A percentile compares a stretch with the other conserved stretches of the same genome.
Evolutionary conservation across 1,140 invertebrate genomes (phyloP).

Genomic region (Tribolium castaneum): DNA sequence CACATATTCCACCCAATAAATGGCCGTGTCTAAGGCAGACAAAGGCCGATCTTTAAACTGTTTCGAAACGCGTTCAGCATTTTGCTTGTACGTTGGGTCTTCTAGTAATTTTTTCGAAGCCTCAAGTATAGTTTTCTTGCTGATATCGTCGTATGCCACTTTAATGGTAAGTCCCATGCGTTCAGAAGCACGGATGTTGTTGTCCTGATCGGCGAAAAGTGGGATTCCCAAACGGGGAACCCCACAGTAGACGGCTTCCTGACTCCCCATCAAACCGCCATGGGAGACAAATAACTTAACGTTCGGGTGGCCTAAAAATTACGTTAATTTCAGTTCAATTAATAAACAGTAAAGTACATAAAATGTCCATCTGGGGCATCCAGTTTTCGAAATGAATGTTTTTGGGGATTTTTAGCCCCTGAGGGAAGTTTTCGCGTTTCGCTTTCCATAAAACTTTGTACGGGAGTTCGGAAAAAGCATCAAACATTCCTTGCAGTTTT

Average conservation of each 20-base stretch:
- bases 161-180: constrained; percentile 60
- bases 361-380: constrained; percentile 77
- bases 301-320: constrained; percentile 65
- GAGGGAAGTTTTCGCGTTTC: constrained; percentile 63
- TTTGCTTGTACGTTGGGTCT: constrained; percentile 56
- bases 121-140: constrained; percentile 55
- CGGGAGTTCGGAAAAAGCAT: constrained; percentile 69
- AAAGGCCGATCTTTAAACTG: constrained; percentile 73
- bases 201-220: constrained; percentile 68
- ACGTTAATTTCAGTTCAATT: neutral
- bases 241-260: constrained; percentile 68
- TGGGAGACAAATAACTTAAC: constrained; percentile 69
- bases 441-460: constrained; percentile 76
- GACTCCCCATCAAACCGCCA: constrained; percentile 68
- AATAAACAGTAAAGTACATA: constrained; percentile 63
- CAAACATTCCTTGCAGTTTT: constrained; percentile 63
- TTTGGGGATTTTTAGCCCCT: constrained; percentile 61
- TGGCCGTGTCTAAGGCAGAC: constrained; percentile 69
- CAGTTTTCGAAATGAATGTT: constrained; percentile 74
- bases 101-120: constrained; percentile 58
- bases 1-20: constrained; percentile 65
- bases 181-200: constrained; percentile 64
- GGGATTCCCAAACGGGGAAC: constrained; percentile 69
- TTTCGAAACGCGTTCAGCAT: constrained; percentile 63
- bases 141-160: constrained; percentile 59